phyloP scores from a whole-genome alignment of 2,797 vertebrate genomes.

The Darevskia mixta region DNA sequence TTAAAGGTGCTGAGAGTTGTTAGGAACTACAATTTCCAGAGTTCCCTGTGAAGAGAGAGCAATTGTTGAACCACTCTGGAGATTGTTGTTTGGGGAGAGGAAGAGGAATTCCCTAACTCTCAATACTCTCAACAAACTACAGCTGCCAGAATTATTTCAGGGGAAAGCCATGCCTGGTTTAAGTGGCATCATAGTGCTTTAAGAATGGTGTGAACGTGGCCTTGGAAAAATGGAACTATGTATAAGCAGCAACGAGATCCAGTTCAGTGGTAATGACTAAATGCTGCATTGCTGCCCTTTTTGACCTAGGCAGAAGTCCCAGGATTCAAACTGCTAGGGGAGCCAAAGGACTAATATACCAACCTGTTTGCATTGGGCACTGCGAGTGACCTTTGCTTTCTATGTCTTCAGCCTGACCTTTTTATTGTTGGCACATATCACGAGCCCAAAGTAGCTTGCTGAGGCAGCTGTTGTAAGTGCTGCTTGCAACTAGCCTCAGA shows the following conservation, averaged over 20 bases:
- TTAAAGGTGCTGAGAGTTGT: no score
- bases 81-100: no score
- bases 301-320: constrained; percentile 26
- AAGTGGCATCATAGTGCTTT: no score
- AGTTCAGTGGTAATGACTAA: constrained; percentile 15
- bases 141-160: no score
- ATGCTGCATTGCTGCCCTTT: constrained; percentile 16
- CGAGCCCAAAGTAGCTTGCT: constrained; percentile 47
- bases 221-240: not conserved
- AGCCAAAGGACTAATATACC: constrained; percentile 29
- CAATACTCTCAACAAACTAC: no score
- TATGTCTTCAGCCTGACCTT: constrained; percentile 63
- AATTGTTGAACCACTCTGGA: no score
- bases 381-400: constrained; percentile 40
- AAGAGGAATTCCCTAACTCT: no score
- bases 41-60: no score
- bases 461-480: constrained; percentile 54
- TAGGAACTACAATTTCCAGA: no score
- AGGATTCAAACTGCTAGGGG: constrained; percentile 32
- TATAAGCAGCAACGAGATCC: not conserved
- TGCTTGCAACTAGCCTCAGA: constrained; percentile 35
- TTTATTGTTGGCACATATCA: constrained; percentile 48
- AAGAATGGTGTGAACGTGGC: not conserved
- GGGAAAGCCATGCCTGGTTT: no score
- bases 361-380: constrained; percentile 36